Percentiles rank a stretch among this genome's conserved stretches.
Evolutionary conservation across 2,888 invertebrate species (phyloP).

Genomic region (Heteromyza rotundicornis): DNA sequence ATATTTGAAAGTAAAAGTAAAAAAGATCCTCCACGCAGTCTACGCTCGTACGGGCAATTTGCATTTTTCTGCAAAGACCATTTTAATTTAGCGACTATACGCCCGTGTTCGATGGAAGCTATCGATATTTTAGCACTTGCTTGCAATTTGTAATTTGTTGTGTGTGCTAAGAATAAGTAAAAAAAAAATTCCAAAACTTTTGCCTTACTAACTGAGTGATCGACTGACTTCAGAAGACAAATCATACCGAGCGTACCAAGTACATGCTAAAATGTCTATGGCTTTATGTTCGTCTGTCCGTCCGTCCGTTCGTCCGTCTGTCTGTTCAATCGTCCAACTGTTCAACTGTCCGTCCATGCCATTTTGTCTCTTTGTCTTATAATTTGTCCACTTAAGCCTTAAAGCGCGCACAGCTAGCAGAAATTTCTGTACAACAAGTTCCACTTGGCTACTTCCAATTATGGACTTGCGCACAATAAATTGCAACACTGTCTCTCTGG

Average conservation of each 20-base stretch:
- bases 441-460: slow-evolving; percentile 56
- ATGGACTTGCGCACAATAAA: slow-evolving; percentile 34
- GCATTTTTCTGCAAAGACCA: too few species aligned
- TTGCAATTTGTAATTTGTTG: slow-evolving; percentile 19
- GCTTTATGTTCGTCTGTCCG: too few species aligned
- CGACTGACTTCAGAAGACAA: slow-evolving; percentile 34
- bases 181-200: slow-evolving; percentile 51
- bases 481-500: slow-evolving; percentile 21
- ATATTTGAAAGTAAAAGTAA: too few species aligned
- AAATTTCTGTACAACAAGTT: slow-evolving; percentile 44
- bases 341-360: slow-evolving; percentile 22
- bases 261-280: too few species aligned
- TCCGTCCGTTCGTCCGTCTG: too few species aligned
- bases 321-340: too few species aligned
- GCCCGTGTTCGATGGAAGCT: too few species aligned
- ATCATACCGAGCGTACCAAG: not conserved
- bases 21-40: too few species aligned
- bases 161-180: too few species aligned
- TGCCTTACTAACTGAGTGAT: slow-evolving; percentile 51
- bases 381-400: slow-evolving; percentile 38
- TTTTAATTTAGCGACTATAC: too few species aligned
- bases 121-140: slow-evolving; percentile 22
- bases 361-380: too few species aligned
- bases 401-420: not conserved
- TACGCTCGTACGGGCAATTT: too few species aligned